Base-by-base conservation (phyloP, 2,888 invertebrate species). In the Hypsopygia costalis region DNA sequence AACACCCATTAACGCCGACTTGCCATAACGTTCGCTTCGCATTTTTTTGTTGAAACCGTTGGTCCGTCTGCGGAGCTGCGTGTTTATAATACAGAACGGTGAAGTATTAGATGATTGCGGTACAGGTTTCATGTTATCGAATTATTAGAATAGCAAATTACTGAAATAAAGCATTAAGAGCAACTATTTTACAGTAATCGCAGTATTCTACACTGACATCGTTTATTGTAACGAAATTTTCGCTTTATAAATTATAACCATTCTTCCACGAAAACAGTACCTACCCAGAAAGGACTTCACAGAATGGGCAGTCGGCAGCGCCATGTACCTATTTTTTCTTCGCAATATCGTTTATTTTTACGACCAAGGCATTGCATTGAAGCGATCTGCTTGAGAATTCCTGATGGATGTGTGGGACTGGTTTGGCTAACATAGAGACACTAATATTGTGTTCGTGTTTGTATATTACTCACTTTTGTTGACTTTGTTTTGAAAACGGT, bases 261-360 rank as follows among this genome's bases (percentile, higher is more conserved):
- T 36, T 38, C 38, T 50, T 50, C 46, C 44, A 22, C 44, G 49
- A 50, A 48, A 42, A 38, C 46, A 51, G 38, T 41, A 41, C 43
- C 61, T 41, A 41, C 43, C 61, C 62, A 66, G 59, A 64, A 64
- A 67, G 53, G 55, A 55, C 43, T 78, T 77, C 72, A 52, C 53
- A 53, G 77, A 78, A 78, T 46, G 45, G 49, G 50, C 57, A 45
- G 52, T 50, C 53, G 55, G 53, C 53, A 52, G 31, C 27, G 31
- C 11, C 25, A 11, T 47, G 49, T 50, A 46, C 47, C 48, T 43
- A 43, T 39, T 52, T 56, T 51, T 46, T 51, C 50, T 25, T n/a
- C 8, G 25, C 25, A 25, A 8, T 25, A 25, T 25, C 25, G 25
- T 25, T 25, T 25, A 25, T 25, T 22, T 25, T 25, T 25, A 25